Evolutionary conservation across 2,888 invertebrate genomes (phyloP).

Genomic region (Odontomyia ornata): DNA sequence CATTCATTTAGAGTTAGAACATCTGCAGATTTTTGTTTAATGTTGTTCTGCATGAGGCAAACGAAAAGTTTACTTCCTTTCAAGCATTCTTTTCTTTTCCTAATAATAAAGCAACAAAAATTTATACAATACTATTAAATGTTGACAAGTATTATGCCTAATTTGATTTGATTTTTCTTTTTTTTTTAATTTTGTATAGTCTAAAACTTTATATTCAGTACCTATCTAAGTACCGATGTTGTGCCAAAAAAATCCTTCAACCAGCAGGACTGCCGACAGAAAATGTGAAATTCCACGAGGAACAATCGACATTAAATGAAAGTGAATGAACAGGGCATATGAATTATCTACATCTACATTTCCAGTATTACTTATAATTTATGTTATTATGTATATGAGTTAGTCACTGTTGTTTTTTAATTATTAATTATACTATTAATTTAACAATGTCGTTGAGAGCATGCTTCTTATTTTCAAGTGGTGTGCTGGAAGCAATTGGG

Average conservation of each 20-base stretch:
- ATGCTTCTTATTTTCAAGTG: slow-evolving; percentile 53
- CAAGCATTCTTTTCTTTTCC: slow-evolving; percentile 13
- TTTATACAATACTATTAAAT: slow-evolving; percentile 6
- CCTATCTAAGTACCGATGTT: slow-evolving; percentile 44
- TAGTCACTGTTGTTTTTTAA: slow-evolving; percentile 43
- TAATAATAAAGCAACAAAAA: slow-evolving; percentile 22
- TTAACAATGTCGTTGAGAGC: slow-evolving; percentile 26
- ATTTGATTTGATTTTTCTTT: slow-evolving; percentile 42
- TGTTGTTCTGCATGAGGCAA: slow-evolving; percentile 42
- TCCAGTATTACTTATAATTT: slow-evolving; percentile 41
- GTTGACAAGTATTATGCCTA: slow-evolving; percentile 25
- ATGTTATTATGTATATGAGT: slow-evolving; percentile 35
- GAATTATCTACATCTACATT: slow-evolving; percentile 43
- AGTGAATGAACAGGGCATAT: slow-evolving; percentile 2
- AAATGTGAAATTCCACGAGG: slow-evolving; percentile 27
- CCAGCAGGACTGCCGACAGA: slow-evolving; percentile 27
- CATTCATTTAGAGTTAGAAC: slow-evolving; percentile 42
- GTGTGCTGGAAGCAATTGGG: slow-evolving; percentile 65
- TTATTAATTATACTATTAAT: no score
- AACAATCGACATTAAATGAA: slow-evolving; percentile 34
- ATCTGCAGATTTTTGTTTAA: slow-evolving; percentile 40
- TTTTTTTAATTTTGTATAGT: slow-evolving; percentile 45
- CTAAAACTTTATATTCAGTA: slow-evolving; percentile 45
- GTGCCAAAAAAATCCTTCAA: slow-evolving; percentile 37
- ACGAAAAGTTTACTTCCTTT: slow-evolving; percentile 22